Conservation (phyloP, 2,113 vertebrate genomes). For the Pica pica region DNA sequence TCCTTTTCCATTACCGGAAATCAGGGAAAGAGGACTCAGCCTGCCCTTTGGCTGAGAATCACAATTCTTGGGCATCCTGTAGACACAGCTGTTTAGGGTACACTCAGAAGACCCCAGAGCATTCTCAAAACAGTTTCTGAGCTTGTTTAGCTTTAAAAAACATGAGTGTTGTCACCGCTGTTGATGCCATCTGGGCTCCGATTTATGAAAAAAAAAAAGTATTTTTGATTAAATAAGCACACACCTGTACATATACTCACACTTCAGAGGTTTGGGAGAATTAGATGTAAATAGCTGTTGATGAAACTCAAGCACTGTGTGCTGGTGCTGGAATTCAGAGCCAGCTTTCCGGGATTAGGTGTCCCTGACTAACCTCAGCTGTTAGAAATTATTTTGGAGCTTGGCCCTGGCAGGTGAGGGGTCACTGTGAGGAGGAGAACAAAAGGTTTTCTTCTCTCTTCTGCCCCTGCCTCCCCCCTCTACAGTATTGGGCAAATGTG, state of each 20-base stretch:
- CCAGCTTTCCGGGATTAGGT: slow-evolving; percentile 42
- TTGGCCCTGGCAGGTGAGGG: slow-evolving; percentile 40
- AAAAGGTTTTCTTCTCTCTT: slow-evolving; percentile 47
- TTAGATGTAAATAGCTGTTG: neutral
- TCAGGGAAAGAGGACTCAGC: neutral
- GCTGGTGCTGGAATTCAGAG: slow-evolving; percentile 26
- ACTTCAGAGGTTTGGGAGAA: neutral
- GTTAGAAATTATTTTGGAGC: slow-evolving; percentile 46
- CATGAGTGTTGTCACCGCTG: neutral
- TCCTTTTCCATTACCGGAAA: neutral
- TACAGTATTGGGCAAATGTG: neutral
- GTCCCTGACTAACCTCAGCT: slow-evolving; percentile 44
- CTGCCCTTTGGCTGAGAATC: neutral
- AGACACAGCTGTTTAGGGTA: accelerated
- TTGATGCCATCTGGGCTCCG: neutral
- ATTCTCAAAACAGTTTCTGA: neutral
- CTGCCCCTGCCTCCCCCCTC: neutral
- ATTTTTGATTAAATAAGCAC: neutral
- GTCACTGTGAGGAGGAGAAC: slow-evolving; percentile 26
- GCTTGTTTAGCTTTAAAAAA: neutral
- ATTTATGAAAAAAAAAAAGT: neutral
- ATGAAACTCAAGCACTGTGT: neutral
- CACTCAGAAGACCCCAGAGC: neutral
- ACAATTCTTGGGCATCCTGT: neutral
- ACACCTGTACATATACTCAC: neutral